Conservation (phyloP, 2,797 vertebrate species). For the Synaphobranchus kaupii region DNA sequence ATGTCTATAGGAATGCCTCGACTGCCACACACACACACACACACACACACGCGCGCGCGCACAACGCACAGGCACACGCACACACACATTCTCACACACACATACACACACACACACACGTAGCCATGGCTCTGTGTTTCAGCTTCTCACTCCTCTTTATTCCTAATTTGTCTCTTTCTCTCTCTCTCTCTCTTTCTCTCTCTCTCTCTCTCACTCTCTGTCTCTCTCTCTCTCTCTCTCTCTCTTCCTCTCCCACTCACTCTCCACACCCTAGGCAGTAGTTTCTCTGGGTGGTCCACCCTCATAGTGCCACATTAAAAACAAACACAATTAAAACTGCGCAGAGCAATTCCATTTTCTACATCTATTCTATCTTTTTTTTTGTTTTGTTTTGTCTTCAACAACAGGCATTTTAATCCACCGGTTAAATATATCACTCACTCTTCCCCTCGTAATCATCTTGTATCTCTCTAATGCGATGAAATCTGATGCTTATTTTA, state of each 20-base stretch:
- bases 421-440: not conserved
- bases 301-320: not conserved
- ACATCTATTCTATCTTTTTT: not conserved
- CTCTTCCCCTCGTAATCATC: not conserved
- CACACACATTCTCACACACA: not conserved
- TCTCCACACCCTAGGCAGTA: constrained; percentile 22
- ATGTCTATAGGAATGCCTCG: not conserved
- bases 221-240: not conserved
- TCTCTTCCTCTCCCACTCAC: not conserved
- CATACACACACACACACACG: constrained; percentile 24
- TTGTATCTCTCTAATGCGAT: not conserved
- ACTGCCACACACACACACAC: not conserved
- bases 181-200: not conserved
- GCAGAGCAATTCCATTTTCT: not conserved
- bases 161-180: not conserved
- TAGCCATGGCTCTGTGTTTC: constrained; percentile 43
- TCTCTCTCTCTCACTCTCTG: not conserved
- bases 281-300: not conserved
- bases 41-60: not conserved
- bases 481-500: not conserved
- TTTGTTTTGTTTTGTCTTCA: not conserved
- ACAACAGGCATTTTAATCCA: not conserved
- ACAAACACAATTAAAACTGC: not conserved
- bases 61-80: not conserved
- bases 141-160: not conserved